Base-by-base conservation (phyloP, 1,140 invertebrate species). In the Monochamus saltuarius region DNA sequence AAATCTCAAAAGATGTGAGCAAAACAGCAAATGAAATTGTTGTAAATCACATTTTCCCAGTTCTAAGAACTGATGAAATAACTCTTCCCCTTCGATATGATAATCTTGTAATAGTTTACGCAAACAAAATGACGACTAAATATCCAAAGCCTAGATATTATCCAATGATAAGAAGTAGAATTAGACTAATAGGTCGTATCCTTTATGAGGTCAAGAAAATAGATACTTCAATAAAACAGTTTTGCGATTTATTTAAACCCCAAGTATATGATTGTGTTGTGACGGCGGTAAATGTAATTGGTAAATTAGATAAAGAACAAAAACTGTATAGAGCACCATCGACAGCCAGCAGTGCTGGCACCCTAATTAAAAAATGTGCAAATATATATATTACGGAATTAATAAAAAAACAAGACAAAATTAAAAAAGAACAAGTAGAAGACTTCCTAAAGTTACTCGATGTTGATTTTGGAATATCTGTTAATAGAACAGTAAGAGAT, bases 361-460 rank as follows among this genome's bases (percentile, higher is more conserved):
- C 38, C 14, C 19, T 54, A 14, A 38, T 54, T 13, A 54, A 54
- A 38, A 39, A 54, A n/a, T 35, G 29, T 37, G 17, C 36, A 17
- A 54, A 54, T 19, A 11, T 54, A n/a, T 38, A 6, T 37, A 38
- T 54, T 38, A 54, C 51, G n/a, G 51, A 54, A 13, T 38, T 19
- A 7, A 38, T 54, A 9, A 54, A 54, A 39, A 13, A 54, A 38
- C 4, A 54, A 38, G 35, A 54, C 11, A 43, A n/a, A 13, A 13
- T 16, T 11, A 10, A 13, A 7, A 54, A 54, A 14, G 7, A 13
- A 16, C n/a, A 43, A 14, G 14, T 40, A 13, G 29, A 54, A 0
- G 35, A 54, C 39, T 54, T 54, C 19, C 7, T 54, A 10, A 54
- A 38, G 19, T 13, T 42, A 9, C 39, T 54, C n/a, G 52, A 54